Evolutionary conservation across 2,113 vertebrate genomes (phyloP).

Genomic region (Galemys pyrenaicus): DNA sequence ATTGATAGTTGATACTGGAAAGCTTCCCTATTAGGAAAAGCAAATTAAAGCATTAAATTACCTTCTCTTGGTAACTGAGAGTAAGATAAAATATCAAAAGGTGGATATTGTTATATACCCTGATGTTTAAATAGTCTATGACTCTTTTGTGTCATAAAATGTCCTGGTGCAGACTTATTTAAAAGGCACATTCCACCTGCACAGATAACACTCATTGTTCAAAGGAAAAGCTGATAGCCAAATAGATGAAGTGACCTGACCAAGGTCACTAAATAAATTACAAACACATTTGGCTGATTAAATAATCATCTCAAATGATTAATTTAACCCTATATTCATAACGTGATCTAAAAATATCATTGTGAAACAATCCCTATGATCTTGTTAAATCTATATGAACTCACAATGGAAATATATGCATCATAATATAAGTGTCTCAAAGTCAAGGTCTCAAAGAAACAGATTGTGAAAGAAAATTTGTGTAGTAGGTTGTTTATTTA

Average conservation of each 20-base stretch:
- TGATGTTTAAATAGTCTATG: background rate
- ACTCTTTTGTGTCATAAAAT: conserved; percentile 5
- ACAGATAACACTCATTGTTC: background rate
- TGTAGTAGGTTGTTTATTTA: background rate
- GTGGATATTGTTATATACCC: background rate
- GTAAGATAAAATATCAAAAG: conserved; percentile 46
- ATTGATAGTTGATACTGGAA: background rate
- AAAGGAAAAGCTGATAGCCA: background rate
- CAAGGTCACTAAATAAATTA: background rate
- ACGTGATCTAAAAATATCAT: background rate
- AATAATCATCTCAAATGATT: background rate
- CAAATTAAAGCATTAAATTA: conserved; percentile 12
- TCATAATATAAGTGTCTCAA: background rate
- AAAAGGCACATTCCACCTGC: background rate
- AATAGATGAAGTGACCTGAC: background rate
- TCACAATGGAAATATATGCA: background rate
- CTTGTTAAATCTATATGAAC: background rate
- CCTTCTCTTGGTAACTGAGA: conserved; percentile 1
- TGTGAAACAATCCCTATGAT: background rate
- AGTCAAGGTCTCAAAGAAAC: background rate
- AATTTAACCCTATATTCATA: background rate
- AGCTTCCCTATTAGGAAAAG: background rate
- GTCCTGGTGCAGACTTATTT: background rate
- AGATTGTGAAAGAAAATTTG: conserved; percentile 15
- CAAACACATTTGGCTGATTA: background rate